Evolutionary conservation across 1,140 invertebrate species (phyloP).

Genomic region (Neodiprion fabricii): DNA sequence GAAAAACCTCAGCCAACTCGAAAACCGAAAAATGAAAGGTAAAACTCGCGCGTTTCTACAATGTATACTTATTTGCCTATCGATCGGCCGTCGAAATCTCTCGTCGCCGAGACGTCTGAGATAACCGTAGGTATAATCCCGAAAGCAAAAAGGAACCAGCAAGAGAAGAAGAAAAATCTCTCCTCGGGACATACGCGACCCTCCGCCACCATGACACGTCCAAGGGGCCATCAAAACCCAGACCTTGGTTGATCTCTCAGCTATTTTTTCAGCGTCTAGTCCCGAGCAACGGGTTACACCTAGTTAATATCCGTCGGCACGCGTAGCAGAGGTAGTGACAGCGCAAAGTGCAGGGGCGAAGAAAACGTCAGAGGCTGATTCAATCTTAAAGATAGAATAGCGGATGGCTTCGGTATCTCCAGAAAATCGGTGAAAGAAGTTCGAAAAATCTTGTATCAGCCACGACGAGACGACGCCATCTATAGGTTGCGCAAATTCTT

Average conservation of each 20-base stretch:
- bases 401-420: no score
- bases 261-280: slow-evolving; percentile 5
- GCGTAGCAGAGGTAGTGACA: neutral
- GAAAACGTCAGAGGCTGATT: neutral
- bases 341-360: neutral
- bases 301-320: slow-evolving; percentile 1
- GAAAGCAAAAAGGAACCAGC: neutral
- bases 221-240: neutral
- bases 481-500: no score
- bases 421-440: no score
- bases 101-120: neutral
- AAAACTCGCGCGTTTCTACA: no score
- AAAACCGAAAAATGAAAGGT: no score
- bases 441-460: no score
- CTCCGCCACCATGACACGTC: neutral
- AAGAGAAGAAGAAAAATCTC: neutral
- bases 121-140: neutral
- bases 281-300: neutral
- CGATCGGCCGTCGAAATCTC: neutral
- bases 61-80: neutral
- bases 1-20: no score
- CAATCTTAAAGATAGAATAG: neutral
- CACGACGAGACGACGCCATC: no score
- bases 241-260: neutral
- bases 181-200: neutral